phyloP scores from a whole-genome alignment of 92 coral and sea anemone genomes.

The Porites cylindrica region DNA sequence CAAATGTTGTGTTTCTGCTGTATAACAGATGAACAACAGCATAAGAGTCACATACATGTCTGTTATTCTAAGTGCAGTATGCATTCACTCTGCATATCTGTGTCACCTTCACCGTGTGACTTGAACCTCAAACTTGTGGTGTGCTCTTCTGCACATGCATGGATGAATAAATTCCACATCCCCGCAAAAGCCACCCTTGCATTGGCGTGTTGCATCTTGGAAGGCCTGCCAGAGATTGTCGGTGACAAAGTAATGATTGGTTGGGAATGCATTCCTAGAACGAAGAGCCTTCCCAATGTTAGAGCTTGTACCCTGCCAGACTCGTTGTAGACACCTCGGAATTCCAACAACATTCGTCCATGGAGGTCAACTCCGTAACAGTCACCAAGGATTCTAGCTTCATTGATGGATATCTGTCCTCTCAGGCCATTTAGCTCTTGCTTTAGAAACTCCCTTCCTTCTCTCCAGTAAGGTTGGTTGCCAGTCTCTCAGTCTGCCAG shows the following conservation, averaged over 20 bases:
- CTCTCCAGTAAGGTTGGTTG: slow-evolving; percentile 1
- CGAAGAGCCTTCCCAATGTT: background rate
- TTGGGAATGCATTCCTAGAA: background rate
- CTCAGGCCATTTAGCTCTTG: background rate
- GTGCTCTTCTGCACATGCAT: background rate
- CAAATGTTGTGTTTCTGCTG: no score
- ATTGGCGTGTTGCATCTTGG: background rate
- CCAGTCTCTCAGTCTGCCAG: background rate
- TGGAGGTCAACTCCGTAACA: background rate
- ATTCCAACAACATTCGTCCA: background rate
- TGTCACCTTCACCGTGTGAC: no score
- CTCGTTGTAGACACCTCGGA: background rate
- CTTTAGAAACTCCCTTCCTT: background rate
- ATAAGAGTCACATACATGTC: no score
- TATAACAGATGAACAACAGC: no score
- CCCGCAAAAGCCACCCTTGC: background rate
- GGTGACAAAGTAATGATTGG: background rate
- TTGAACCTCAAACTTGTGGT: no score
- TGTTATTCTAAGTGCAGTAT: no score
- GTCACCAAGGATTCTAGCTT: background rate
- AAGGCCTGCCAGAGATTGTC: background rate
- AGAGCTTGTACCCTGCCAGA: background rate
- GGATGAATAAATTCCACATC: background rate
- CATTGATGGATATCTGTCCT: background rate
- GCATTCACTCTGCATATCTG: no score